Conservation (phyloP, 1,140 invertebrate species). For the Nymphalis io region DNA sequence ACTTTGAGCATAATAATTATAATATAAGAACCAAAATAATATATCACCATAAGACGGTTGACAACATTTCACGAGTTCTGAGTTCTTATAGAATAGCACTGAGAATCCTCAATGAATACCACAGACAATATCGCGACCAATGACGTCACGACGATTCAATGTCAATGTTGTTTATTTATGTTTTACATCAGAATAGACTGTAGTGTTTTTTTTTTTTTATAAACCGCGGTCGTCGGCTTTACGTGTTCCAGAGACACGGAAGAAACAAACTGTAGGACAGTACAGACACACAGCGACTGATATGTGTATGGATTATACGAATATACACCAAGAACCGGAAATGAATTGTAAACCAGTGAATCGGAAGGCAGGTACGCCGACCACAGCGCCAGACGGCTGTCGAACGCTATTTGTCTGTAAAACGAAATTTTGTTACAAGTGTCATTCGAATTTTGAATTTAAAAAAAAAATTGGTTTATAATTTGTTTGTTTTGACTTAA, state of each 20-base stretch:
- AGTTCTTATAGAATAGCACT: too few relatives aligned
- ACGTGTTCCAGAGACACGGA: conserved; percentile 1
- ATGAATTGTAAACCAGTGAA: neutral
- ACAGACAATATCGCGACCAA: too few relatives aligned
- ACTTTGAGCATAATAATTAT: too few relatives aligned
- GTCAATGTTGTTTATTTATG: too few relatives aligned
- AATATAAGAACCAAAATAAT: too few relatives aligned
- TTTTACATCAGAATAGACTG: too few relatives aligned
- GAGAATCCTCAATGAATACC: too few relatives aligned
- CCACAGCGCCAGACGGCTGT: neutral
- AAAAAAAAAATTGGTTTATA: neutral
- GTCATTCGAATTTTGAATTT: too few relatives aligned
- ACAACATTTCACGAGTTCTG: too few relatives aligned
- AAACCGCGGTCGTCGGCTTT: neutral
- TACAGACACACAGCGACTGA: neutral
- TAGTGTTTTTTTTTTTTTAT: too few relatives aligned
- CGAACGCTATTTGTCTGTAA: neutral
- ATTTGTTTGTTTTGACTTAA: neutral
- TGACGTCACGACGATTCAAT: too few relatives aligned
- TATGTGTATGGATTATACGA: conserved; percentile 1
- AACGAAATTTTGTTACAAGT: neutral
- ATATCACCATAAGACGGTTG: too few relatives aligned
- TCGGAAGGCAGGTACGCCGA: conserved; percentile 8
- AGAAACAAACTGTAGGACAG: neutral
- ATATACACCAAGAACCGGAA: neutral